Base-by-base conservation (phyloP, 2,888 invertebrate genomes). In the Eupithecia vulgata region DNA sequence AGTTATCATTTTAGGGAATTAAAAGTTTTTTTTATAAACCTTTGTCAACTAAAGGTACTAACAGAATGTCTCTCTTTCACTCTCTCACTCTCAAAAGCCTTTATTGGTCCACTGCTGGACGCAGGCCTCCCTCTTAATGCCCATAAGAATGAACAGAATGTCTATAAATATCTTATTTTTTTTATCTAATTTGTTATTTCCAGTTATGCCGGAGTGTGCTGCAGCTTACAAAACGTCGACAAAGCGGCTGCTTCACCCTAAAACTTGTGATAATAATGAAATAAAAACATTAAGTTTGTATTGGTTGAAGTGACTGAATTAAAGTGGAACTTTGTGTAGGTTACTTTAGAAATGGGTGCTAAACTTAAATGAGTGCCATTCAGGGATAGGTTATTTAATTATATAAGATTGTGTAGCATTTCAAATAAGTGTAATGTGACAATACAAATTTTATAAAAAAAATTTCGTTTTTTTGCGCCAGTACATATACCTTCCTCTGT, bases 181-280 rank as follows among this genome's bases (percentile, higher is more conserved):
- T 74, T 59, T n/a, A n/a, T n/a, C n/a, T n/a, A n/a, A n/a, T n/a
- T 70, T 75, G 71, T 75, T 70, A 66, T 89, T 89, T 62, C 57
- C 88, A 94, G 94, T 68, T 94, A 87, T 68, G 94, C 94, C 13
- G 94, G 94, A 45, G 90, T 94, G 17, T 94, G 94, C 86, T 94
- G 94, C 83, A 75, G 71, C 70, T 73, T 69, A 48, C 25, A 70
- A 52, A 72, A 75, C 42, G 75, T 75, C 37, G 71, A 75, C 59
- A 12, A 30, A 25, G 15, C 30, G 61, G 15, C 35, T 15, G 64
- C 42, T 72, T 57, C 57, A 57, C 34, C 59, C 59, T 71, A 76
- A 75, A 72, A 45, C 37, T 42, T 76, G 75, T 76, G 74, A 74
- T 77, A 68, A 73, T 59, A 42, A n/a, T 64, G 8, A 52, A 45